Conservation (phyloP, 2,888 invertebrate species). For the Pherbina coryleti region DNA sequence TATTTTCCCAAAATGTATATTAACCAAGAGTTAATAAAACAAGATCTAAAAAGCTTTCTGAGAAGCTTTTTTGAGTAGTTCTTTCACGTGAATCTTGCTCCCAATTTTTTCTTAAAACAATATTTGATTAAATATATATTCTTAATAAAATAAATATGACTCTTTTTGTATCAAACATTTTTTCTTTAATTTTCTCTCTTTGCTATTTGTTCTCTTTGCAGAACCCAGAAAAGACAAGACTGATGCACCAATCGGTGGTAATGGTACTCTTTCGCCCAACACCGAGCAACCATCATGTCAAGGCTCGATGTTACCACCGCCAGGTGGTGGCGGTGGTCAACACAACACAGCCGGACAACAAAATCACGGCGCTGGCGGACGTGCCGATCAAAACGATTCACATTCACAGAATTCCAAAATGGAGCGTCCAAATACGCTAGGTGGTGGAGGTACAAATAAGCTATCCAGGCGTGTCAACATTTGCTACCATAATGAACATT, state of each 20-base stretch:
- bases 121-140: too few relatives aligned
- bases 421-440: conserved; percentile 85
- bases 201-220: conserved; percentile 69
- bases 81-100: neutral
- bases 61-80: too few relatives aligned
- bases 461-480: conserved; percentile 79
- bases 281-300: conserved; percentile 71
- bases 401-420: conserved; percentile 73
- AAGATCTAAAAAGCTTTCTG: too few relatives aligned
- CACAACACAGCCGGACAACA: conserved; percentile 50
- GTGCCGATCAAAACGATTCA: conserved; percentile 56
- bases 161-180: neutral
- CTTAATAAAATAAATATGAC: too few relatives aligned
- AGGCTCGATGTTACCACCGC: conserved; percentile 67
- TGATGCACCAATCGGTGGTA: conserved; percentile 74
- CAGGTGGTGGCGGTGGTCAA: conserved; percentile 72
- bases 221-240: conserved; percentile 95
- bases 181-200: neutral
- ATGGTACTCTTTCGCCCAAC: conserved; percentile 73
- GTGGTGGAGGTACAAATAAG: conserved; percentile 74
- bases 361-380: conserved; percentile 65
- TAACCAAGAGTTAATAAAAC: too few relatives aligned
- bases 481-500: conserved; percentile 85
- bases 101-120: neutral
- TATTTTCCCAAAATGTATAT: neutral